Evolutionary conservation across 2,797 vertebrate species (phyloP).

Genomic region (Sciurus carolinensis): DNA sequence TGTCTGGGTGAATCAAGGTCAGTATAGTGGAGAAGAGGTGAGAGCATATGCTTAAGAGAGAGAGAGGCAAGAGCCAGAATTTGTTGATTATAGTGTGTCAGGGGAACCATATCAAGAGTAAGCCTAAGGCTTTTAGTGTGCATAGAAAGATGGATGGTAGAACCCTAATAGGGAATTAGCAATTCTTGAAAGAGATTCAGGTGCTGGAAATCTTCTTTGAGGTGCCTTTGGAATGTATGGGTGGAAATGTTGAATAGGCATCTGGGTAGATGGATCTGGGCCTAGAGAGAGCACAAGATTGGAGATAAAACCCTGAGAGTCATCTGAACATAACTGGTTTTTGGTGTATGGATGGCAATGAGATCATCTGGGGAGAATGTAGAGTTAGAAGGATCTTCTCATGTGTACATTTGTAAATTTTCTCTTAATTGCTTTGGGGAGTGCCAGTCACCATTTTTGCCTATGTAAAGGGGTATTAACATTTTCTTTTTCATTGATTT

Average conservation of each 20-base stretch:
- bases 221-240: not conserved
- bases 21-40: not conserved
- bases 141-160: not conserved
- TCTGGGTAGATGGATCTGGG: not conserved
- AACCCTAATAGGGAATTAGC: not conserved
- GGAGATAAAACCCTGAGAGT: not conserved
- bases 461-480: not conserved
- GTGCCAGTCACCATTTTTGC: not conserved
- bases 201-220: not conserved
- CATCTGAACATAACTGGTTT: not conserved
- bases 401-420: not conserved
- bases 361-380: not conserved
- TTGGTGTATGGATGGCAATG: not conserved
- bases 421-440: not conserved
- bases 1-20: not conserved
- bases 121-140: not conserved
- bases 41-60: not conserved
- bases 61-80: not conserved
- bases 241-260: not conserved
- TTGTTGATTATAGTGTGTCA: not conserved
- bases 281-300: not conserved
- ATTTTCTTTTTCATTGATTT: conserved; percentile 12
- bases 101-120: not conserved
- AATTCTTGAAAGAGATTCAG: not conserved
- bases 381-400: not conserved